Evolutionary conservation across 2,113 vertebrate species (phyloP), one percentile per base, ranked within the genome.

Genomic region (Ranitomeya variabilis): DNA sequence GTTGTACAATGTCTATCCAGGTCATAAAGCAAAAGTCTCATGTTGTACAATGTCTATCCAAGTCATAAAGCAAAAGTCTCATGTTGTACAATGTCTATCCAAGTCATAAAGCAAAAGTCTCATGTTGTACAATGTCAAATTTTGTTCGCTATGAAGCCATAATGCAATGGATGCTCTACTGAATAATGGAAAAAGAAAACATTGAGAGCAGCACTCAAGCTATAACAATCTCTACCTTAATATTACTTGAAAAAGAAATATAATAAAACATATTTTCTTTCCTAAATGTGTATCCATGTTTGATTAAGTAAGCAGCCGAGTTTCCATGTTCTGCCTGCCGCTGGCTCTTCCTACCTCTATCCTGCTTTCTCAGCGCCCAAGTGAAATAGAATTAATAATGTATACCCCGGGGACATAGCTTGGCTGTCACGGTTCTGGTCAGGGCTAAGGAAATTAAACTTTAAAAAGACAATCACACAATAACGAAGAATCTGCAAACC

Each of bases 361-460:
- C 73, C 73, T 69, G 87, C 73, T 79, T 84, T 77, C 80, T 87
- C 66, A 81, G 86, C 67, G 79, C 54, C 73, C 51, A 55, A 59
- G 83, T 79, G 60, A 89, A 83, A 89, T 84, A 82, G 80, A 71
- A 83, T 89, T 89, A 89, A 89, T 89, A 84, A 78, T 79, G 60
- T 77, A 89, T 79, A 57, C 87, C 87, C 82, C 6, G 52, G 81
- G 81, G 87, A 85, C 77, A 84, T 59, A 59, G 51, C 87, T 79
- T 66, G 82, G 74, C 87, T 89, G 87, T 85, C 87, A 89, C 73
- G 45, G 62, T 84, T 60, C 60, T 79, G 87, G 82, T 67, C 82
- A 69, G 87, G 87, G 52, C 82, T 85, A 57, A 79, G 87, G 62
- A 89, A 85, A 85, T 89, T 85, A 89, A 89, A 89, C 87, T 78